A percentile compares a stretch with the other conserved stretches of the same genome.
Evolutionary conservation across 2,888 invertebrate species (phyloP).

Genomic region (Cataglyphis cursor): DNA sequence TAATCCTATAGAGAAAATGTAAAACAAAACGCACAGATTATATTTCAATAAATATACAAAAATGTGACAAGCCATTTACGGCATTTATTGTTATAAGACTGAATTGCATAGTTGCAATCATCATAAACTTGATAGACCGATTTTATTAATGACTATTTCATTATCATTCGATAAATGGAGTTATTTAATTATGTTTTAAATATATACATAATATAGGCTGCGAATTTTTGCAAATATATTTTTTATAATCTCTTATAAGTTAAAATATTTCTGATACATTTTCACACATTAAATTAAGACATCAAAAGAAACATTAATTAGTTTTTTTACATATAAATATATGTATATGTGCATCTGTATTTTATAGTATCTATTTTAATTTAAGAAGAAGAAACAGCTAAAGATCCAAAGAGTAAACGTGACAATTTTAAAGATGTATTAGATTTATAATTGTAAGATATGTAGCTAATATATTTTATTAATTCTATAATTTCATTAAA

Average conservation of each 20-base stretch:
- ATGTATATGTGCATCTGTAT: background rate
- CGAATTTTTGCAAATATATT: constrained; percentile 6
- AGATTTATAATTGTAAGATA: constrained; percentile 7
- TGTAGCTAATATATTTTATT: constrained; percentile 1
- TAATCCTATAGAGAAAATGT: background rate
- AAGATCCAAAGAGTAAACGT: constrained; percentile 76
- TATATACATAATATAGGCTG: background rate
- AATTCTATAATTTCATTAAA: background rate
- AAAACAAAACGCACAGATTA: constrained; percentile 41
- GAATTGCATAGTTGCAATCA: constrained; percentile 1
- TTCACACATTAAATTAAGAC: background rate
- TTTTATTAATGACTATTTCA: constrained; percentile 16
- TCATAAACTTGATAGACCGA: background rate
- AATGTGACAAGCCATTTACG: background rate
- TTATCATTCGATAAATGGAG: background rate
- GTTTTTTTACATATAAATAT: background rate
- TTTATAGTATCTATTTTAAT: constrained; percentile 8
- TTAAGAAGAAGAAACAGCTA: constrained; percentile 72
- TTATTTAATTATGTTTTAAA: constrained; percentile 2
- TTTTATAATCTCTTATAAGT: constrained; percentile 34
- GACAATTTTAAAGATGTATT: constrained; percentile 8
- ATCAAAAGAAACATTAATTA: constrained; percentile 1
- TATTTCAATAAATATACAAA: constrained; percentile 31
- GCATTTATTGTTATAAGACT: constrained; percentile 31
- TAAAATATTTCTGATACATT: constrained; percentile 11